Evolutionary conservation across 2,888 invertebrate species (phyloP).

Genomic region (Ditula angustiorana): DNA sequence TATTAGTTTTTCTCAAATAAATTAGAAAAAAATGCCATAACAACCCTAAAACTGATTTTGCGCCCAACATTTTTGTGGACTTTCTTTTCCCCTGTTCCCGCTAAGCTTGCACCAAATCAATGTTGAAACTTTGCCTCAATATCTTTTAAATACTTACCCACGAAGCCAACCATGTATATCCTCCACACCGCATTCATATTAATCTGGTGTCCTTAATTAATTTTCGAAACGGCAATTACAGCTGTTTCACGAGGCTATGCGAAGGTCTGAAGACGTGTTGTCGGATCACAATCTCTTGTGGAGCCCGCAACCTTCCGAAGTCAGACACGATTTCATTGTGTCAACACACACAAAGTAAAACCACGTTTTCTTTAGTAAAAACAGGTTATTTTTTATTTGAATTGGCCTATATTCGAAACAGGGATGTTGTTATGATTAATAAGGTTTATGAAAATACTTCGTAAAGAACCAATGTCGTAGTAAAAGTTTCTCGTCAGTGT

Average conservation of each 20-base stretch:
- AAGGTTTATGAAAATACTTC: neutral
- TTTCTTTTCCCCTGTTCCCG: no score
- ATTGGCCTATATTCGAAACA: no score
- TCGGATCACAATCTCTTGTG: conserved; percentile 64
- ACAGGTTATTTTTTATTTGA: no score
- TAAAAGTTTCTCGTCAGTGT: conserved; percentile 9
- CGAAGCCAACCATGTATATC: conserved; percentile 16
- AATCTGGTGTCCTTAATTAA: conserved; percentile 33
- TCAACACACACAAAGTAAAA: neutral
- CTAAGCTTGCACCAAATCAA: neutral
- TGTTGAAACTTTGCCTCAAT: neutral
- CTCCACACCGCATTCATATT: neutral
- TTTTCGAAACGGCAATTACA: conserved; percentile 36
- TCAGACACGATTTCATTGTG: conserved; percentile 37
- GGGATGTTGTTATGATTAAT: neutral
- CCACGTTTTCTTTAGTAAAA: neutral
- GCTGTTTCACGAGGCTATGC: conserved; percentile 49
- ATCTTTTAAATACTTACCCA: neutral
- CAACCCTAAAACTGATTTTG: no score
- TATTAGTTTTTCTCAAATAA: no score
- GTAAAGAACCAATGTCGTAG: neutral
- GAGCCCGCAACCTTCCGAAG: conserved; percentile 50
- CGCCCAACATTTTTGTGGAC: no score
- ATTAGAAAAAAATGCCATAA: no score
- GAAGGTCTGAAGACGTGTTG: conserved; percentile 64